Base-by-base conservation (phyloP, 2,797 vertebrate species). In the Pseudochirops cupreus region DNA sequence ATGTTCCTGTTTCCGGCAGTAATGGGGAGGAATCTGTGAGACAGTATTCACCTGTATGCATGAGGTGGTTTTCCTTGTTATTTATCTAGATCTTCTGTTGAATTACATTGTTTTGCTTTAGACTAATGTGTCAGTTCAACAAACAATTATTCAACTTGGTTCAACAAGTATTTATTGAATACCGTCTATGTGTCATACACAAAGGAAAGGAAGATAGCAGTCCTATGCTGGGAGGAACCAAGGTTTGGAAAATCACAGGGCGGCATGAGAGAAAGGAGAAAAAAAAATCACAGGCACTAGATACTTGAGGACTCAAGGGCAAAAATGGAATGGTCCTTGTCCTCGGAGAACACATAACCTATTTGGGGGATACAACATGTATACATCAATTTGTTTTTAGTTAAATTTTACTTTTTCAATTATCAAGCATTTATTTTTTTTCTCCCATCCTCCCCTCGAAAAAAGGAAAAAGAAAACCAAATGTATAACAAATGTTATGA, bases 371-470 rank as follows among this genome's bases (percentile, higher is more conserved):
- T 87, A 50, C 24, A 50, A 87, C 24, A 50, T 46, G 24, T 87
- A 50, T 87, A 46, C 2, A 50, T 9, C 3, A 11, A 87, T 50
- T 46, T 87, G 10, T 46, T 87, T 39, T 50, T 26, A 50, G 46
- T 87, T 24, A 46, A 87, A 87, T 87, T 87, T 46, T 87, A 87
- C 24, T 26, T 87, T 50, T 50, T 21, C 5, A 74, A 39, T 39
- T 46, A 87, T 87, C 74, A 87, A 50, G 3, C 24, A 16, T 50
- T 87, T 87, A 16, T 50, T 87, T 87, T 28, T 50, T 24, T 11
- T 21, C 5, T 6, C 4, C 14, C 16, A 16, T 6, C 0, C 67
- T 4, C n/a, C 67, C 14, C 2, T 6, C 7, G 39, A n/a, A n/a
- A n/a, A 62, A 67, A 54, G 53, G 53, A 54, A 82, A 39, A 74